Conservation (phyloP, 1,140 invertebrate species). For the Drusus annulatus region DNA sequence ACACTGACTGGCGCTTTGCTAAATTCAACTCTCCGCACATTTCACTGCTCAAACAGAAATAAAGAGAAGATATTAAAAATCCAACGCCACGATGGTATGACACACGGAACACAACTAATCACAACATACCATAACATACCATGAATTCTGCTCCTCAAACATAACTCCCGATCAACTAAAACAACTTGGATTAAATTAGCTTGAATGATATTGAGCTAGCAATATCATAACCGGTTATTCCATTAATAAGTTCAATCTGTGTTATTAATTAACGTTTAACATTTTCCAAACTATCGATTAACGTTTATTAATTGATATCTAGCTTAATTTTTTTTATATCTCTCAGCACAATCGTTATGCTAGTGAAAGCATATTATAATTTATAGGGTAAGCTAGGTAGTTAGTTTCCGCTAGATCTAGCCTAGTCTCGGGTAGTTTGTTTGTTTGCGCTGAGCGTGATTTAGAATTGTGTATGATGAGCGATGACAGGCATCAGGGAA, state of each 20-base stretch:
- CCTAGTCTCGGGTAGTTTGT: constrained; percentile 8
- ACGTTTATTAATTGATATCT: too few relatives aligned
- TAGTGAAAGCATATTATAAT: constrained; percentile 11
- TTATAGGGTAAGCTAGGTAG: constrained; percentile 3
- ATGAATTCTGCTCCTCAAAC: background rate
- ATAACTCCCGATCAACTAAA: background rate
- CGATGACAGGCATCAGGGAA: constrained; percentile 55
- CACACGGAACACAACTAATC: constrained; percentile 7
- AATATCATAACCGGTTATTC: background rate
- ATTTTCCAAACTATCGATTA: background rate
- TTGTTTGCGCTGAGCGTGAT: background rate
- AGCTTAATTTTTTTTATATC: too few relatives aligned
- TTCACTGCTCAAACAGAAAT: constrained; percentile 1
- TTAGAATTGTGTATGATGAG: constrained; percentile 49
- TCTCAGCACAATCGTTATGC: background rate
- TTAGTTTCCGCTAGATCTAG: background rate
- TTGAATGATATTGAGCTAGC: too few relatives aligned
- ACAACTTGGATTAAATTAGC: too few relatives aligned
- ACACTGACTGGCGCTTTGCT: too few relatives aligned
- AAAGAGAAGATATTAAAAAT: background rate
- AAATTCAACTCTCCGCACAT: too few relatives aligned
- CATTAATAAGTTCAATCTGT: background rate
- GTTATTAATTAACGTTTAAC: constrained; percentile 3
- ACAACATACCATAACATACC: constrained; percentile 3
- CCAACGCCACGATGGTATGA: constrained; percentile 23